Evolutionary conservation across 1,140 invertebrate species (phyloP).

Genomic region (Cylas formicarius): DNA sequence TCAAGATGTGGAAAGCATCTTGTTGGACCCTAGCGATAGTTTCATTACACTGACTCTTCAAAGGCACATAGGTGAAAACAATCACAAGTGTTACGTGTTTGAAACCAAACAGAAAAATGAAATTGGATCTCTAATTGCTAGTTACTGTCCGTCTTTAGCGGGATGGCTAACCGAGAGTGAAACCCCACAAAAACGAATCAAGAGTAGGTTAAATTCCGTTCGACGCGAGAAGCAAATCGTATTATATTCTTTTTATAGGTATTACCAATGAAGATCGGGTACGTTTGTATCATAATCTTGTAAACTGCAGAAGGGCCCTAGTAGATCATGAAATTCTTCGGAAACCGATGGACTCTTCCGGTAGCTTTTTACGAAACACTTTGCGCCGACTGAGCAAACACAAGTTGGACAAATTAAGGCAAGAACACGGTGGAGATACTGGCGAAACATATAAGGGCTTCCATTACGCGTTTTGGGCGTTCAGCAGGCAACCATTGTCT

Average conservation of each 20-base stretch:
- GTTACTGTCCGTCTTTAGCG: constrained; percentile 79
- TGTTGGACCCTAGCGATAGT: constrained; percentile 84
- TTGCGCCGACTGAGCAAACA: constrained; percentile 80
- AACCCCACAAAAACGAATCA: constrained; percentile 55
- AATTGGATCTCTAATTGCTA: constrained; percentile 86
- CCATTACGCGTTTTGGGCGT: constrained; percentile 83
- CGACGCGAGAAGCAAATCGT: neutral
- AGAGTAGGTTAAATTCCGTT: constrained; percentile 17
- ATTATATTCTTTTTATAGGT: constrained; percentile 39
- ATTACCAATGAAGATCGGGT: constrained; percentile 76
- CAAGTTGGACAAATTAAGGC: constrained; percentile 74
- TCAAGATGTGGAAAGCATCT: constrained; percentile 81
- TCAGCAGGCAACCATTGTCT: constrained; percentile 68
- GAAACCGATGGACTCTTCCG: constrained; percentile 69
- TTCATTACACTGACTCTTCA: constrained; percentile 79
- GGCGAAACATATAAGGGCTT: constrained; percentile 85
- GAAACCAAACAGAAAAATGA: constrained; percentile 84
- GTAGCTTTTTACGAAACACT: constrained; percentile 81
- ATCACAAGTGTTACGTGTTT: constrained; percentile 87
- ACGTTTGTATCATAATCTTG: constrained; percentile 72
- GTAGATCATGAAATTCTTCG: constrained; percentile 75
- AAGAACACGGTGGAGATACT: constrained; percentile 63
- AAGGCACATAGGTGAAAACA: constrained; percentile 54
- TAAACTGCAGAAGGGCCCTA: constrained; percentile 69
- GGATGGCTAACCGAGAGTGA: constrained; percentile 81